Base-by-base conservation (phyloP, 2,888 invertebrate species). In the Diarsia dahlii region DNA sequence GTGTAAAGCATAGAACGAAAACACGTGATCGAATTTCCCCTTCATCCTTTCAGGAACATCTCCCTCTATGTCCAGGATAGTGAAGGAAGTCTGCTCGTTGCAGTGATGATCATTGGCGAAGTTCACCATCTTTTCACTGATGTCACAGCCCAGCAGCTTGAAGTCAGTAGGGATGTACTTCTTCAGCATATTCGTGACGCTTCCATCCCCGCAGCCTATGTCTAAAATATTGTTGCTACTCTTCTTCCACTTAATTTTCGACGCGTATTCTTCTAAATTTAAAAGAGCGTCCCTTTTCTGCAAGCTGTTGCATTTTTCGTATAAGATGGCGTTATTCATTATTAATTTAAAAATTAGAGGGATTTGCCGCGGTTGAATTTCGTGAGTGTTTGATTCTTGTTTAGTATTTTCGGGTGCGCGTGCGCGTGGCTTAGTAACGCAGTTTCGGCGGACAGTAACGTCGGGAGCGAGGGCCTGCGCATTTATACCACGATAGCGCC, bases 1-100 rank as follows among this genome's bases (percentile, higher is more conserved):
- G 88, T 98, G 98, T 5, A 98, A 94, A 84, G 98, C 97, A 90
- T 98, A 98, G 90, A 98, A 98, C 0, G 98, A 98, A 69, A 98
- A 97, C 1, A 97, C 96, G 89, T 98, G 97, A 90, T 97, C 97
- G 88, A 98, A 98, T 45, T 93, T 91, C 56, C 93, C 96, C 20
- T 93, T 88, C 73, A 97, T 89, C 45, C 97, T 92, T 2, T 92
- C 91, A 0, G 97, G 97, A 67, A 97, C 82, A 39, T 95, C 91
- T 0, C 95, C 91, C 0, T 96, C 92, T 70, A 98, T 97, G 87
- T 98, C 97, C 78, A 97, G 89, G 20, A 92, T 89, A n/a, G 96
- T 93, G 84, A 97, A 97, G 48, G 96, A 93, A 3, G 97, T 92
- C 54, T 92, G 91, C 15, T 94, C 92, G 82, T 96, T 89, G 13